phyloP scores from a whole-genome alignment of 2,888 invertebrate species.

The Mesochorus sp. region DNA sequence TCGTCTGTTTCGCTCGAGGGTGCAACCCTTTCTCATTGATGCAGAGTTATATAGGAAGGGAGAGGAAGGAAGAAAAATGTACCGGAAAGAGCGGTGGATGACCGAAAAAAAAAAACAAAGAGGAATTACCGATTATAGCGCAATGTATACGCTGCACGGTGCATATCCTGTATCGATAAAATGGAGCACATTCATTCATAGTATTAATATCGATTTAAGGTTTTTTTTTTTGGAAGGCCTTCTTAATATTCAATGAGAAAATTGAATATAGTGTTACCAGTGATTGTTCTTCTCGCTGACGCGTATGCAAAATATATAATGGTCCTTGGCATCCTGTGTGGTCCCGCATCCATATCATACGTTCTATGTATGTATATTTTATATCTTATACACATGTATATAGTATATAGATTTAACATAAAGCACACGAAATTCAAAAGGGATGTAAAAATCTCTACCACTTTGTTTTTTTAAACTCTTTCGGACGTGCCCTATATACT shows the following conservation, averaged over 20 bases:
- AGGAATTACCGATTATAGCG: background rate
- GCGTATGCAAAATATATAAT: slow-evolving; percentile 74
- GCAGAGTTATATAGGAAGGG: background rate
- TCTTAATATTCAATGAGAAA: slow-evolving; percentile 76
- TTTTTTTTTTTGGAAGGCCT: slow-evolving; percentile 38
- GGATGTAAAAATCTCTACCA: slow-evolving; percentile 44
- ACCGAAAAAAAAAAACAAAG: background rate
- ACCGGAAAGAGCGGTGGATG: background rate
- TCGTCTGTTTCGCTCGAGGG: background rate
- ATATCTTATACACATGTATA: slow-evolving; percentile 25
- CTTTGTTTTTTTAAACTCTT: slow-evolving; percentile 34
- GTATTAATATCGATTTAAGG: slow-evolving; percentile 54
- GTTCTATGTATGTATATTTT: background rate
- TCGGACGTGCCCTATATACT: slow-evolving; percentile 14
- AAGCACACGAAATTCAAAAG: slow-evolving; percentile 14
- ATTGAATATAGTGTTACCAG: slow-evolving; percentile 78
- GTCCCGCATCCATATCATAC: slow-evolving; percentile 66
- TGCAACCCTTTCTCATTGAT: background rate
- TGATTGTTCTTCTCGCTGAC: slow-evolving; percentile 71
- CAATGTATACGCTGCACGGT: background rate
- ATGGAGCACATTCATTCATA: slow-evolving; percentile 45
- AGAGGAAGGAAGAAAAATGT: background rate
- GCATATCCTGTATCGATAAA: slow-evolving; percentile 39
- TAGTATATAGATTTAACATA: too few relatives aligned
- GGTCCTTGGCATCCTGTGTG: slow-evolving; percentile 73